phyloP scores from a whole-genome alignment of 2,888 invertebrate genomes.

The Conistra vaccinii region DNA sequence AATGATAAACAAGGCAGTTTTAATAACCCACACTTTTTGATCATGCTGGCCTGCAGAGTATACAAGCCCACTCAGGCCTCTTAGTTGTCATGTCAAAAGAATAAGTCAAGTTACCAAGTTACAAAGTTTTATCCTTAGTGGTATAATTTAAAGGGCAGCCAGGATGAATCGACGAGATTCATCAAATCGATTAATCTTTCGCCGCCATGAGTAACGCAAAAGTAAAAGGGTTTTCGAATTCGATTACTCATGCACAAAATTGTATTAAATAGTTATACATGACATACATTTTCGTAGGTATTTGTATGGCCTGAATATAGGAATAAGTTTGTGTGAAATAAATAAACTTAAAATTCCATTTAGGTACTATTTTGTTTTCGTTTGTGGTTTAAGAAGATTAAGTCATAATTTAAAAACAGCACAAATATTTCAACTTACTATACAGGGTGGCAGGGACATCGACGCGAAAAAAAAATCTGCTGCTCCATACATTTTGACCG shows the following conservation, averaged over 20 bases:
- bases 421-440: too few species aligned
- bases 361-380: too few species aligned
- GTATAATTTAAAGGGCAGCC: slow-evolving; percentile 15
- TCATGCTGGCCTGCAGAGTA: too few species aligned
- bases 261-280: slow-evolving; percentile 20
- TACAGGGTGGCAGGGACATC: too few species aligned
- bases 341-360: too few species aligned
- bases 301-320: slow-evolving; percentile 5
- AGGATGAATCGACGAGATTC: slow-evolving; percentile 43
- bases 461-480: too few species aligned
- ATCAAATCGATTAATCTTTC: slow-evolving; percentile 51
- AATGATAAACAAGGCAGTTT: too few species aligned
- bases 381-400: too few species aligned
- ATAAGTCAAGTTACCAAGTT: slow-evolving; percentile 2
- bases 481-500: too few species aligned
- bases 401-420: too few species aligned
- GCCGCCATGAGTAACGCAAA: slow-evolving; percentile 24
- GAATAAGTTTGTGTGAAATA: neutral
- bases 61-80: too few species aligned
- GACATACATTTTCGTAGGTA: slow-evolving; percentile 2
- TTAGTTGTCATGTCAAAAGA: neutral
- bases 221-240: slow-evolving; percentile 47
- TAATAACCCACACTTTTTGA: too few species aligned
- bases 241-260: slow-evolving; percentile 50
- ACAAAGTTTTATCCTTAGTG: neutral